These are phyloP conservation scores for Meloidogyne exigua DNA, from an alignment of 1,140 invertebrate genomes.

Conservation along the genomic window DNA sequence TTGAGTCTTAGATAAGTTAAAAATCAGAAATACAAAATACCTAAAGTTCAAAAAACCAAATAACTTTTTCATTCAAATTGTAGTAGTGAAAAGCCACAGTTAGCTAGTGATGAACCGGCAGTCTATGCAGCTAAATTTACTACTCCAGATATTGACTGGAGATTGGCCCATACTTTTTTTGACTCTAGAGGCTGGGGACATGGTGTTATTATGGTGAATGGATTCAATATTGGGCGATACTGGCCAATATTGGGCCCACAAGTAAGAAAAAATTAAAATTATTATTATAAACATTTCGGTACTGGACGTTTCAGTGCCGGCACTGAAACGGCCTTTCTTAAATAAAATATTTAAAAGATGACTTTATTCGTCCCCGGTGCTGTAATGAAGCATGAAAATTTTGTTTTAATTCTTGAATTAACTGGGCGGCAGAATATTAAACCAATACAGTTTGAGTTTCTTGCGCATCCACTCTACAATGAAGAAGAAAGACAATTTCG, in stretches of 20 bases:
- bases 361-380: constrained; percentile 38
- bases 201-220: constrained; percentile 32
- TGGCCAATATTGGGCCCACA: constrained; percentile 39
- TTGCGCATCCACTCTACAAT: neutral
- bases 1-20: neutral
- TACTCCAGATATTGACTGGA: constrained; percentile 24
- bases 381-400: constrained; percentile 30
- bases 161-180: constrained; percentile 30
- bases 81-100: neutral
- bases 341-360: constrained; percentile 19
- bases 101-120: neutral
- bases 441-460: neutral
- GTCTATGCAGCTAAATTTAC: constrained; percentile 27
- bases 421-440: constrained; percentile 16
- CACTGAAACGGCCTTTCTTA: neutral
- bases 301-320: neutral
- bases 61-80: neutral
- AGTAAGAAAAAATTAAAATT: constrained; percentile 6
- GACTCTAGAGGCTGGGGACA: constrained; percentile 34
- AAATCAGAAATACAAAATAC: neutral
- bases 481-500: neutral
- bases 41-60: neutral
- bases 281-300: neutral
- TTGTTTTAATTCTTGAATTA: constrained; percentile 26
- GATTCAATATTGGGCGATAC: constrained; percentile 41